Conservation (phyloP, 2,888 invertebrate genomes). For the Phengaris alcon region DNA sequence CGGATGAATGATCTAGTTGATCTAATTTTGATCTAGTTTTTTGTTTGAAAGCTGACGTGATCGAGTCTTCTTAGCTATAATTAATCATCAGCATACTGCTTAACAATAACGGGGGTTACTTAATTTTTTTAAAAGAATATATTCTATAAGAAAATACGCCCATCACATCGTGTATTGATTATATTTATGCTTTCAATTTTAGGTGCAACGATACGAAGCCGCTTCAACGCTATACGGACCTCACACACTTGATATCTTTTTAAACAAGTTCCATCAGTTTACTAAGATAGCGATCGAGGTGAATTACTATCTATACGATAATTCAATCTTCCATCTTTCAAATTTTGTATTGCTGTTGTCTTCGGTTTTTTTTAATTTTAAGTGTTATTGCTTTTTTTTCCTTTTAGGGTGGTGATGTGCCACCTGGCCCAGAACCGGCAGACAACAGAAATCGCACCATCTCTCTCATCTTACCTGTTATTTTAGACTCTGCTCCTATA, state of each 20-base stretch:
- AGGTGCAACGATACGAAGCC: slow-evolving; percentile 93
- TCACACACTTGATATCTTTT: slow-evolving; percentile 87
- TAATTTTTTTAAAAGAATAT: too few species aligned
- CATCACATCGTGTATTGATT: too few species aligned
- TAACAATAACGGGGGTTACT: too few species aligned
- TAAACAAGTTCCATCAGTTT: slow-evolving; percentile 82
- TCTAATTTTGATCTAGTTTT: too few species aligned
- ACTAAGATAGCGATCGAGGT: slow-evolving; percentile 78
- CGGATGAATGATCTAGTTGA: too few species aligned
- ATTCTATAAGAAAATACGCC: too few species aligned
- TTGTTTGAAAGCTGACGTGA: too few species aligned
- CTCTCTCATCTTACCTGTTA: slow-evolving; percentile 85
- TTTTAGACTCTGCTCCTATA: slow-evolving; percentile 85
- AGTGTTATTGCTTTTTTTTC: not conserved
- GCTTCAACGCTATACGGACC: slow-evolving; percentile 93
- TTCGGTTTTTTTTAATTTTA: not conserved
- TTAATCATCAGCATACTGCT: too few species aligned
- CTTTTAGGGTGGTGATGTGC: slow-evolving; percentile 64
- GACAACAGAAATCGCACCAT: slow-evolving; percentile 84
- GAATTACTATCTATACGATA: slow-evolving; percentile 23
- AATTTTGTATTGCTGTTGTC: not conserved
- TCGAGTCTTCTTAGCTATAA: too few species aligned
- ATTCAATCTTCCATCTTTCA: not conserved
- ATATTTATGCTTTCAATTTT: slow-evolving; percentile 30
- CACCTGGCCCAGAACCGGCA: slow-evolving; percentile 83